Conservation (phyloP, 2,797 vertebrate species). For the Eremophila alpestris region DNA sequence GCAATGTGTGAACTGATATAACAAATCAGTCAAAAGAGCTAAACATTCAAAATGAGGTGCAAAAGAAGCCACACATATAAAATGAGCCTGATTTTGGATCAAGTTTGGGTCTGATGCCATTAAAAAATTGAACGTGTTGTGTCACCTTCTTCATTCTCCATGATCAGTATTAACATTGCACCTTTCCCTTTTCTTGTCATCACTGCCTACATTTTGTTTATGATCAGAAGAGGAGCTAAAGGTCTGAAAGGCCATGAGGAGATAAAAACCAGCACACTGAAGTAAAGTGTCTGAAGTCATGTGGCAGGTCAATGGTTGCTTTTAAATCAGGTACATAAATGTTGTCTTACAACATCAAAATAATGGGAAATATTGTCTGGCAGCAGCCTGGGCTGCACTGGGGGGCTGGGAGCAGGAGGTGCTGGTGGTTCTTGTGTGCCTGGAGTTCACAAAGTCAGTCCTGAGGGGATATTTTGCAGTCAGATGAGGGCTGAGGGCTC, state of each 20-base stretch:
- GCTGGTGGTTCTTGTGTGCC: neutral
- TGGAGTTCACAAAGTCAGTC: neutral
- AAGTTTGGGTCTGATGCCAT: neutral
- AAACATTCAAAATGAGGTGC: neutral
- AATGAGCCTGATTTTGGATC: neutral
- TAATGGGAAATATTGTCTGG: neutral
- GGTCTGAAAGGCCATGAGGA: neutral
- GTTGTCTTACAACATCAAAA: neutral
- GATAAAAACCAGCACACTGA: neutral
- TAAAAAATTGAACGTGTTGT: neutral
- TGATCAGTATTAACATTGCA: neutral
- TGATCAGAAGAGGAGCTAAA: neutral
- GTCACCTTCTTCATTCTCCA: neutral
- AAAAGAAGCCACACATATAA: neutral
- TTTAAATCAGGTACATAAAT: neutral
- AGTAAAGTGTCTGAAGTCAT: neutral
- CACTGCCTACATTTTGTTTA: neutral
- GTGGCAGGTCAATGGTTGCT: neutral
- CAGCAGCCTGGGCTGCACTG: neutral
- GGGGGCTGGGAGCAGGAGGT: neutral
- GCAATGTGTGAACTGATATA: neutral
- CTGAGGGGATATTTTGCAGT: conserved; percentile 21
- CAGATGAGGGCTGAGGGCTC: conserved; percentile 18
- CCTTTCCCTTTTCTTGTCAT: neutral
- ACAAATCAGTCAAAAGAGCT: neutral